Evolutionary conservation across 2,113 vertebrate genomes (phyloP).

Genomic region (Myotis davidii): DNA sequence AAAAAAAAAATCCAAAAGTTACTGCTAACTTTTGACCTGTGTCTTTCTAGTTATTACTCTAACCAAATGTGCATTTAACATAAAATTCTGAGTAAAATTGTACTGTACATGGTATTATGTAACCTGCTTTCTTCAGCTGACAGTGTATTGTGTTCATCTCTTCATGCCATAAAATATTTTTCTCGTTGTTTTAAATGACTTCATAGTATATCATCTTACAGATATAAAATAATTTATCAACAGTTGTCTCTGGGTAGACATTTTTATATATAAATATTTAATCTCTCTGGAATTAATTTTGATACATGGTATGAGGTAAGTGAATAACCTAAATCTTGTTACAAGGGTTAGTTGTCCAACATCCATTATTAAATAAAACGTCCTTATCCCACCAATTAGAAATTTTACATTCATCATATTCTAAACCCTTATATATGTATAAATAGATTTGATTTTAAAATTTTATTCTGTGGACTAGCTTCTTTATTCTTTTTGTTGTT

Average conservation of each 20-base stretch:
- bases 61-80: not conserved
- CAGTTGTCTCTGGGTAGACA: not conserved
- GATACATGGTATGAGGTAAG: not conserved
- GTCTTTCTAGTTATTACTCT: not conserved
- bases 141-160: not conserved
- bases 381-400: not conserved
- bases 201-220: not conserved
- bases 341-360: not conserved
- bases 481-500: not conserved
- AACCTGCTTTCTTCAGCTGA: not conserved
- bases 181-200: slow-evolving; percentile 31
- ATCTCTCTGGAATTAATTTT: not conserved
- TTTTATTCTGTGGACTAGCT: not conserved
- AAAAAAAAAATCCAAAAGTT: not conserved
- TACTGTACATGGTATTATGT: not conserved
- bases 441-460: slow-evolving; percentile 10
- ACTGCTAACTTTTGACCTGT: not conserved
- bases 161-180: not conserved
- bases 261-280: slow-evolving; percentile 12
- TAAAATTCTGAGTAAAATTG: not conserved
- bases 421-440: not conserved
- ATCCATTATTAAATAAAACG: not conserved
- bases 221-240: not conserved
- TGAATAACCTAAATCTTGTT: not conserved
- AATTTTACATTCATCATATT: not conserved